phyloP scores from a whole-genome alignment of 1,140 invertebrate genomes.

The Trichoplusia ni region DNA sequence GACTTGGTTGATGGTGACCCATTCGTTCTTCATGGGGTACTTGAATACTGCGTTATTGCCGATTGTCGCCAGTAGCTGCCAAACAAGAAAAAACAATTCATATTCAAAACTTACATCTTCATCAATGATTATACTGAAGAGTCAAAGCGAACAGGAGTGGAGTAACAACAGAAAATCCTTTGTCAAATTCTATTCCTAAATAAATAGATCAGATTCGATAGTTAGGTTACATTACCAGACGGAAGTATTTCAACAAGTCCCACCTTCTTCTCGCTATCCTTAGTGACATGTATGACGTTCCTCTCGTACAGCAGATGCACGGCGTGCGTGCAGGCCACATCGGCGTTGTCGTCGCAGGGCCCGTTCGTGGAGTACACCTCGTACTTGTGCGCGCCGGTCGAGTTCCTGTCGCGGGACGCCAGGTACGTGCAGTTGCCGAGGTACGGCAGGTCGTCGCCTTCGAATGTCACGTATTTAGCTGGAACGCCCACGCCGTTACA shows the following conservation, averaged over 20 bases:
- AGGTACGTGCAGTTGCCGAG: slow-evolving; percentile 91
- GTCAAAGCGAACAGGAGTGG: too few species aligned
- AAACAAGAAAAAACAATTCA: slow-evolving; percentile 8
- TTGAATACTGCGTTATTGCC: slow-evolving; percentile 61
- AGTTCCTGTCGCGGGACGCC: slow-evolving; percentile 84
- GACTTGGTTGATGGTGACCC: slow-evolving; percentile 76
- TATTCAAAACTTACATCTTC: slow-evolving; percentile 24
- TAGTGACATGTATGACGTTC: slow-evolving; percentile 83
- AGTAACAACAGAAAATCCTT: too few species aligned
- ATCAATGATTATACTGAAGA: too few species aligned
- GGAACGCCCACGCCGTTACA: slow-evolving; percentile 88
- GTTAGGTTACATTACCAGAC: too few species aligned
- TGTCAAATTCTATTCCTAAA: too few species aligned
- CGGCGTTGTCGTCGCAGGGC: slow-evolving; percentile 80
- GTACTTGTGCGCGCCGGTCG: slow-evolving; percentile 83
- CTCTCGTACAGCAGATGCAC: slow-evolving; percentile 85
- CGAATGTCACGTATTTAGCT: slow-evolving; percentile 87
- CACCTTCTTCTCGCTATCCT: slow-evolving; percentile 12
- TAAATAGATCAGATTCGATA: too few species aligned
- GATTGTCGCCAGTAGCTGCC: slow-evolving; percentile 58
- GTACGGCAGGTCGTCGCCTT: slow-evolving; percentile 86
- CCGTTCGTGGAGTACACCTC: slow-evolving; percentile 85
- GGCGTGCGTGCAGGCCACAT: slow-evolving; percentile 83
- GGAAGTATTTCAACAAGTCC: too few species aligned
- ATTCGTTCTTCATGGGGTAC: slow-evolving; percentile 80